Conservation (phyloP, 2,113 vertebrate genomes). For the Pristiophorus japonicus region DNA sequence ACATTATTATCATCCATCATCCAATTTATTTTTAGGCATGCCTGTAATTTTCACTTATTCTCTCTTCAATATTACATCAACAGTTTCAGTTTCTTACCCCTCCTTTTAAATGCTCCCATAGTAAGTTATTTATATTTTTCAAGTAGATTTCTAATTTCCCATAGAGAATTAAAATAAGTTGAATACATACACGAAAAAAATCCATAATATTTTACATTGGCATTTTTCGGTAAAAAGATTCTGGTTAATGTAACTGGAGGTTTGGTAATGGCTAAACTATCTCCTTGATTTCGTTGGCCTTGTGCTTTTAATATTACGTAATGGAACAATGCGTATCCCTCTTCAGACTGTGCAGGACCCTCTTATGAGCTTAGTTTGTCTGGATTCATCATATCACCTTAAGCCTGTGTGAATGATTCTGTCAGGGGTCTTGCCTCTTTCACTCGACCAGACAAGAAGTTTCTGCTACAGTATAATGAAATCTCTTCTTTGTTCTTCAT, state of each 20-base stretch:
- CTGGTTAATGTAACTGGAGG: background rate
- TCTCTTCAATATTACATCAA: background rate
- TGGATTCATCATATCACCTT: conserved; percentile 35
- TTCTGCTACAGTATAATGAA: conserved; percentile 10
- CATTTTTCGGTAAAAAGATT: background rate
- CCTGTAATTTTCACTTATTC: conserved; percentile 35
- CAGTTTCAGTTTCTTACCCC: background rate
- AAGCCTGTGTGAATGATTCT: conserved; percentile 34
- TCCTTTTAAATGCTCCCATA: background rate
- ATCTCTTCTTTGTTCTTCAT: conserved; percentile 31
- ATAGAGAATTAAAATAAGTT: background rate
- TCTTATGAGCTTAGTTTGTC: conserved; percentile 6
- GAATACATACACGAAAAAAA: background rate
- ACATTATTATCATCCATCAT: conserved; percentile 37
- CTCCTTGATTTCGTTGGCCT: background rate
- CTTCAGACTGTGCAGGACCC: conserved; percentile 18
- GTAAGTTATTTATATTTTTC: background rate
- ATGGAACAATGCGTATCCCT: background rate
- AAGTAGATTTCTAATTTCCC: conserved; percentile 8
- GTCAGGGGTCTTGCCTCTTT: background rate
- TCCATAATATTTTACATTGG: background rate
- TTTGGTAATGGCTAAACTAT: background rate
- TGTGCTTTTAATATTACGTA: background rate
- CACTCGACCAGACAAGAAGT: background rate
- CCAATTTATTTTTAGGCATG: conserved; percentile 16